Percentiles rank a stretch among this genome's conserved stretches.
Evolutionary conservation across 2,797 vertebrate genomes (phyloP).

Genomic region (Balearica regulorum): DNA sequence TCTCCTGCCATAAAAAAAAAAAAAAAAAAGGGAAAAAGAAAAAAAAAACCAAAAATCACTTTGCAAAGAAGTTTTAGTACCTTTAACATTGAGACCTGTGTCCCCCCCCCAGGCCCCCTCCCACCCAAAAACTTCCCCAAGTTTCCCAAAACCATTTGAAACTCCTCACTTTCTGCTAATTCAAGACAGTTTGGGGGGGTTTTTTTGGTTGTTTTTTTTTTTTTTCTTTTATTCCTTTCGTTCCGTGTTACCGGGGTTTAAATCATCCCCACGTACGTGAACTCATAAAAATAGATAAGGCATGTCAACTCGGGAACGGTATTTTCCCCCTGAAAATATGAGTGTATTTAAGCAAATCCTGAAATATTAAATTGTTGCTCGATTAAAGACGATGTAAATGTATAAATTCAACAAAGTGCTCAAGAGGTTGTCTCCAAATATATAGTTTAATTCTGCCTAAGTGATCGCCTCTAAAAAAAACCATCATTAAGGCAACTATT

Average conservation of each 20-base stretch:
- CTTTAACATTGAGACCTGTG: slow-evolving; percentile 1
- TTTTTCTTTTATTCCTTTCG: neutral
- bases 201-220: too few relatives aligned
- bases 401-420: slow-evolving; percentile 36
- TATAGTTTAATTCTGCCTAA: slow-evolving; percentile 64
- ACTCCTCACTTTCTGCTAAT: neutral
- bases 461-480: slow-evolving; percentile 56
- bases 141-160: neutral
- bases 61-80: neutral
- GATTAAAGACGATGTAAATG: slow-evolving; percentile 53
- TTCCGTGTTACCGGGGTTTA: neutral
- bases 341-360: slow-evolving; percentile 68
- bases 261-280: neutral
- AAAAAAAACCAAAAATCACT: neutral
- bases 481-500: slow-evolving; percentile 60
- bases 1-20: neutral
- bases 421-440: slow-evolving; percentile 44
- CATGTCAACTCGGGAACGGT: neutral
- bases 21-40: too few relatives aligned
- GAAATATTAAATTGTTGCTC: slow-evolving; percentile 63
- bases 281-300: slow-evolving; percentile 36
- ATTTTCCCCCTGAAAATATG: slow-evolving; percentile 48
- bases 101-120: neutral
- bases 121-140: neutral
- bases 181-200: neutral